phyloP scores from a whole-genome alignment of 2,113 vertebrate species.

The Neoarius graeffei region DNA sequence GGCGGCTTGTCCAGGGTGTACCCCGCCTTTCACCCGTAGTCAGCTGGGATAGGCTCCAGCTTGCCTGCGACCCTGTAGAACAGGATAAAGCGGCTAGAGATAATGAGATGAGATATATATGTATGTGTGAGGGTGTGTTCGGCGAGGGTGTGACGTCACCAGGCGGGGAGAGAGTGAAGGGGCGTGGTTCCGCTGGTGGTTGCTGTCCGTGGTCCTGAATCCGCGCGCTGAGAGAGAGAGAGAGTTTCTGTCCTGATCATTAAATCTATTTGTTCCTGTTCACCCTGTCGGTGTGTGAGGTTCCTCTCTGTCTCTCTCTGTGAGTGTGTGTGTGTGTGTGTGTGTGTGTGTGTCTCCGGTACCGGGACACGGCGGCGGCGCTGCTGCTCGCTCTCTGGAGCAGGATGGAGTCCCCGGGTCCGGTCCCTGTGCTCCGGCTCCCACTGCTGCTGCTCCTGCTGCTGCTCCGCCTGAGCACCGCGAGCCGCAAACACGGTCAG shows the following conservation, averaged over 20 bases:
- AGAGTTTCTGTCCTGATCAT: background rate
- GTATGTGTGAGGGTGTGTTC: background rate
- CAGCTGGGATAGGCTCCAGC: too few relatives aligned
- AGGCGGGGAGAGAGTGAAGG: slow-evolving; percentile 60
- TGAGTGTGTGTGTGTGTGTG: too few relatives aligned
- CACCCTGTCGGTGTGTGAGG: background rate
- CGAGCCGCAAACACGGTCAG: slow-evolving; percentile 74
- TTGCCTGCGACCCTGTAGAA: too few relatives aligned
- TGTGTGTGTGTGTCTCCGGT: background rate
- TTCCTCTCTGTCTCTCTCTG: background rate
- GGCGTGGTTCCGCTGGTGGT: slow-evolving; percentile 61
- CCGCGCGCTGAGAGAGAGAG: slow-evolving; percentile 7
- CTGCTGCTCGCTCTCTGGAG: background rate
- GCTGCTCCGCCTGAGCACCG: slow-evolving; percentile 58
- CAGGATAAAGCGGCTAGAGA: too few relatives aligned
- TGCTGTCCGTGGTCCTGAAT: slow-evolving; percentile 74
- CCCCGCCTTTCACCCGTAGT: too few relatives aligned
- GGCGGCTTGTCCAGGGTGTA: too few relatives aligned
- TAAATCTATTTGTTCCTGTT: background rate
- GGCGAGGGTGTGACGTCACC: slow-evolving; percentile 64
- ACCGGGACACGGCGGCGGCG: slow-evolving; percentile 31
- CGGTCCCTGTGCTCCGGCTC: background rate
- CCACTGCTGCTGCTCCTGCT: slow-evolving; percentile 60
- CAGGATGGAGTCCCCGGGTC: slow-evolving; percentile 27
- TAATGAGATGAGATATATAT: too few relatives aligned